These are phyloP conservation scores for Pachyrhynchus sulphureomaculatus DNA, from an alignment of 1,140 invertebrate genomes.

Conservation along the genomic window DNA sequence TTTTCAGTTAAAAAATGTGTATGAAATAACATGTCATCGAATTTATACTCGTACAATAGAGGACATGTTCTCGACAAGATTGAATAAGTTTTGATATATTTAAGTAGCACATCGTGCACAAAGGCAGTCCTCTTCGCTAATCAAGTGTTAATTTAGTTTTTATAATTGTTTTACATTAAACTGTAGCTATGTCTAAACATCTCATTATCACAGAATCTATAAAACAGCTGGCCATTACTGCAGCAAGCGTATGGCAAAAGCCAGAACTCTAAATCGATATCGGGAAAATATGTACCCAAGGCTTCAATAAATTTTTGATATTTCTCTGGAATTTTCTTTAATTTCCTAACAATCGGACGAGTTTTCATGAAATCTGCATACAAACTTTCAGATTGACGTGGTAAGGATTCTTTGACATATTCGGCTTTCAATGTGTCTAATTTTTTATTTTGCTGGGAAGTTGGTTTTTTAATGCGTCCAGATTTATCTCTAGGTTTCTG, in stretches of 20 bases:
- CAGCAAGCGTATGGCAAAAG: constrained; percentile 42
- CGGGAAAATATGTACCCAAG: constrained; percentile 39
- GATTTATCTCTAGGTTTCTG: neutral
- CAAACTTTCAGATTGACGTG: neutral
- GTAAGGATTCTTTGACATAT: neutral
- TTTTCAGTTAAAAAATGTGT: too few species aligned
- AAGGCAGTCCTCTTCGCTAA: too few species aligned
- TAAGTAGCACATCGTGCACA: too few species aligned
- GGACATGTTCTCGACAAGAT: too few species aligned
- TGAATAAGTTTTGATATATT: too few species aligned
- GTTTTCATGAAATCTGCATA: neutral
- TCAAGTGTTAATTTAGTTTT: too few species aligned
- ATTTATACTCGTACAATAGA: too few species aligned
- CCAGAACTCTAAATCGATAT: constrained; percentile 37
- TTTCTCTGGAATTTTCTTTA: constrained; percentile 25
- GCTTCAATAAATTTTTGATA: constrained; percentile 40
- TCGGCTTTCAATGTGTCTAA: neutral
- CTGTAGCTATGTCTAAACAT: constrained; percentile 17
- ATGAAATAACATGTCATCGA: too few species aligned
- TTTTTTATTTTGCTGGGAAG: neutral
- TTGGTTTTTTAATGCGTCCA: neutral
- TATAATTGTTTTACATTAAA: constrained; percentile 2
- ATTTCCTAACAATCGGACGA: constrained; percentile 8
- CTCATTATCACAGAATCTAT: constrained; percentile 33
- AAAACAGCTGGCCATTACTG: constrained; percentile 40